Base-by-base conservation (phyloP, 2,113 vertebrate species). In the Dicrurus megarhynchus region DNA sequence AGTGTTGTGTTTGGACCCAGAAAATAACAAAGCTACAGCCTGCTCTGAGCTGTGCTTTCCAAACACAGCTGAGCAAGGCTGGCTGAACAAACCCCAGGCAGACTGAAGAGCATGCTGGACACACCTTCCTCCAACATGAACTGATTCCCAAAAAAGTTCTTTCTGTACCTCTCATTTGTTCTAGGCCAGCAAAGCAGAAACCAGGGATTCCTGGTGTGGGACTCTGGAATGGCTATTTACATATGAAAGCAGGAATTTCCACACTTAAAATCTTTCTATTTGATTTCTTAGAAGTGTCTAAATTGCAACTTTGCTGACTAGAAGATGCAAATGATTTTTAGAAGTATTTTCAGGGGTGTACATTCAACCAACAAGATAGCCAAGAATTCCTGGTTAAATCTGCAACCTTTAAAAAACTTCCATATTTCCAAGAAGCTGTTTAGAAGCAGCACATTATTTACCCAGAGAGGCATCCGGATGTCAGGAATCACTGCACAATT, bases 71-170 rank as follows among this genome's bases (percentile, higher is more conserved):
- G 61, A 16, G 6, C 23, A 23, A 59, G 37, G 37, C 3, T 13
- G 53, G 59, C 1, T 47, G 61, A 47, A 27, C n/a, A 68, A 79
- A 42, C 7, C 53, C n/a, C 44, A 55, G 18, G 15, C 20, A 80
- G 33, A 32, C 0, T 11, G 18, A 44, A 19, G 47, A 65, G 24
- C 5, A 7, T 3, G 64, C 47, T 44, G 53, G 32, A 73, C 74
- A 53, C 18, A 16, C 18, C 57, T 39, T 35, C 84, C 42, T 56
- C 59, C 46, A 35, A 44, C 0, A 59, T 0, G 1, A 10, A 41
- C 27, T 81, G 6, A 63, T 15, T 56, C n/a, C 50, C n/a, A 57
- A 22, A 77, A 28, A 18, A 14, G 5, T 23, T 41, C 27, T 32
- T 70, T 44, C 70, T 47, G 10, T 16, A 30, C 10, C 33, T 60